Conservation (phyloP, 2,797 vertebrate species). For the Neostethus bicornis region DNA sequence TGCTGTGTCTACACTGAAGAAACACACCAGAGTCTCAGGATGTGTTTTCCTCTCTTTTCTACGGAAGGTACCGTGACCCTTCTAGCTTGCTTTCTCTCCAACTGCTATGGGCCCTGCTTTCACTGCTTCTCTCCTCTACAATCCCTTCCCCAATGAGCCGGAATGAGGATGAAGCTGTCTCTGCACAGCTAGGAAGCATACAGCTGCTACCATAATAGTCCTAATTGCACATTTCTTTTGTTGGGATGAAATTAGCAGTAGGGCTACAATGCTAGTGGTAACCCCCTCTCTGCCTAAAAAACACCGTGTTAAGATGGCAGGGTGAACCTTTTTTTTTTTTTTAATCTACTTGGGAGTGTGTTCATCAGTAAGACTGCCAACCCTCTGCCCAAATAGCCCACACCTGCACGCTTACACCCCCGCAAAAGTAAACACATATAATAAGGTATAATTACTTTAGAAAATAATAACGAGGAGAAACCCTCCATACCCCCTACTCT, state of each 20-base stretch:
- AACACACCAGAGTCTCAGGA: slow-evolving; percentile 63
- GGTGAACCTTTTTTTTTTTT: slow-evolving; percentile 37
- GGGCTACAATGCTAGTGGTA: slow-evolving; percentile 89
- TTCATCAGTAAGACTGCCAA: slow-evolving; percentile 86
- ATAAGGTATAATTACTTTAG: slow-evolving; percentile 97
- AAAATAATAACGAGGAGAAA: slow-evolving; percentile 89
- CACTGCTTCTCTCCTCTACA: slow-evolving; percentile 39
- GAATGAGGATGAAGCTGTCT: slow-evolving; percentile 77
- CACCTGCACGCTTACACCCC: slow-evolving; percentile 91
- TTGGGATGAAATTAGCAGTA: slow-evolving; percentile 92
- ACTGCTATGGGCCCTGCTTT: slow-evolving; percentile 38
- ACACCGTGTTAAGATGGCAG: slow-evolving; percentile 78
- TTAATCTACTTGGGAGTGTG: slow-evolving; percentile 82
- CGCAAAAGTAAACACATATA: slow-evolving; percentile 98
- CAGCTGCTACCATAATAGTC: slow-evolving; percentile 97
- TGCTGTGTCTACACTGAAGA: slow-evolving; percentile 65
- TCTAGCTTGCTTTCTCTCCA: slow-evolving; percentile 35
- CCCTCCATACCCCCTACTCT: slow-evolving; percentile 73
- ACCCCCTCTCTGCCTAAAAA: slow-evolving; percentile 82
- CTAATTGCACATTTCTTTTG: slow-evolving; percentile 96
- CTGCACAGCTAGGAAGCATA: slow-evolving; percentile 82
- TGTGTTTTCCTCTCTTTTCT: slow-evolving; percentile 68
- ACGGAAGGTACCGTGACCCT: slow-evolving; percentile 58
- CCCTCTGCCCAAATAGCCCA: slow-evolving; percentile 82
- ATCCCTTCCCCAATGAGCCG: slow-evolving; percentile 49